A percentile compares a stretch with the other conserved stretches of the same genome.
These are phyloP conservation scores for Melanogrammus aeglefinus DNA, from an alignment of 2,797 vertebrate genomes.

Conservation along the genomic window DNA sequence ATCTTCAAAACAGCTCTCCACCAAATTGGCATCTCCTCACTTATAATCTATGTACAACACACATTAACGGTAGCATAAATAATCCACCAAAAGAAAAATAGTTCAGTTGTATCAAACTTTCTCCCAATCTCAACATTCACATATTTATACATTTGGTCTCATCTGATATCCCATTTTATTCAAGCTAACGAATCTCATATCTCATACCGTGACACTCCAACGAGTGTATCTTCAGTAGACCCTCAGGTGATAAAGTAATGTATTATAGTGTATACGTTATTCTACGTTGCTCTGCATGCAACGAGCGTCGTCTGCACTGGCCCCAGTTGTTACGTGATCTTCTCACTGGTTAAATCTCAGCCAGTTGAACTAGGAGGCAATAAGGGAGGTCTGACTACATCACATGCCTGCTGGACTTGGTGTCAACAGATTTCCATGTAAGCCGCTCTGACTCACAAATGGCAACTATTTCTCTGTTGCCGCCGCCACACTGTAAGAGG, in stretches of 20 bases:
- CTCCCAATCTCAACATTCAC: not conserved
- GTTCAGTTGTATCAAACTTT: not conserved
- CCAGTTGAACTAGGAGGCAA: slow-evolving; percentile 2
- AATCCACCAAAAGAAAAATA: no score
- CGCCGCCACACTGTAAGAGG: slow-evolving; percentile 30
- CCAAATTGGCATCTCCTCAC: not conserved
- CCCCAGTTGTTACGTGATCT: not conserved
- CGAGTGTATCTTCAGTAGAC: not conserved
- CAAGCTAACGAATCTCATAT: not conserved
- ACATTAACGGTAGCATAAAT: not conserved
- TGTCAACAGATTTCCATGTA: slow-evolving; percentile 22
- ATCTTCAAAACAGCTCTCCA: not conserved
- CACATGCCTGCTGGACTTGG: slow-evolving; percentile 12
- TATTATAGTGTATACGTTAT: not conserved
- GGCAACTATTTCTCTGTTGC: slow-evolving; percentile 24
- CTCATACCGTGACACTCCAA: not conserved
- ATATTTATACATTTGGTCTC: not conserved
- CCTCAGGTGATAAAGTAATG: not conserved
- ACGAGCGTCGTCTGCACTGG: not conserved
- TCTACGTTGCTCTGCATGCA: not conserved
- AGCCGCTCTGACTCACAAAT: slow-evolving; percentile 31
- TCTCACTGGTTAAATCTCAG: not conserved
- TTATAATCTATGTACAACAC: not conserved
- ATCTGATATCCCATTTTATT: not conserved
- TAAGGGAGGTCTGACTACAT: not conserved